Conservation (phyloP, 2,888 invertebrate species). For the Trachelus tabidus region DNA sequence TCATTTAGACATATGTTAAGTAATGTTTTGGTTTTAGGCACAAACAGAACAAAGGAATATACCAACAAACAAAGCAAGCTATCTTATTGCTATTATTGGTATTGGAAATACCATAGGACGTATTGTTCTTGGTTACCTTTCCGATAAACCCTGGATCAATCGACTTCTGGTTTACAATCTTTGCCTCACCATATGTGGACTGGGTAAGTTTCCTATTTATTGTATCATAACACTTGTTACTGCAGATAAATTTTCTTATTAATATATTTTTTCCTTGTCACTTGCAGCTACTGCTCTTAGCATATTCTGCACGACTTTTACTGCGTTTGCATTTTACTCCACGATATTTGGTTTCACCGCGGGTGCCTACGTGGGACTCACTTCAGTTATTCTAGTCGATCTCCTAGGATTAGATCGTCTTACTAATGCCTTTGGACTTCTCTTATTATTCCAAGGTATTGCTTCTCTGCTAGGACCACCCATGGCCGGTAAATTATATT, state of each 20-base stretch:
- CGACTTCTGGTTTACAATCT: slow-evolving; percentile 90
- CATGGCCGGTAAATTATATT: slow-evolving; percentile 79
- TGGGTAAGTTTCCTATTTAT: slow-evolving; percentile 73
- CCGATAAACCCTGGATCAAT: slow-evolving; percentile 92
- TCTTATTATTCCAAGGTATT: slow-evolving; percentile 92
- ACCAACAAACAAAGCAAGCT: slow-evolving; percentile 72
- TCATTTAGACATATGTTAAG: no score
- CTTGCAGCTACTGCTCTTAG: slow-evolving; percentile 82
- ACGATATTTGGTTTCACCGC: slow-evolving; percentile 89
- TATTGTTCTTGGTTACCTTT: slow-evolving; percentile 86
- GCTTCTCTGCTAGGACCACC: slow-evolving; percentile 94
- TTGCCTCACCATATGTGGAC: slow-evolving; percentile 88
- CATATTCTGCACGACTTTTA: slow-evolving; percentile 79
- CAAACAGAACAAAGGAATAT: slow-evolving; percentile 75
- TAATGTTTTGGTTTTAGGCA: slow-evolving; percentile 62
- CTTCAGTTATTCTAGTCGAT: slow-evolving; percentile 95
- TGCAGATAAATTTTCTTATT: background rate
- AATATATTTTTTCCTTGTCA: background rate
- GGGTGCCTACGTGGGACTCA: slow-evolving; percentile 96
- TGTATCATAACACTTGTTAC: background rate
- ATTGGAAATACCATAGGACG: slow-evolving; percentile 91
- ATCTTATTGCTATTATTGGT: slow-evolving; percentile 84
- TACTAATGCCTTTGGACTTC: slow-evolving; percentile 95
- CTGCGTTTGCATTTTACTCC: slow-evolving; percentile 81
- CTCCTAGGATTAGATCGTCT: slow-evolving; percentile 91